Conservation (phyloP, 1,140 invertebrate species). For the Druon quercuslanigerum region DNA sequence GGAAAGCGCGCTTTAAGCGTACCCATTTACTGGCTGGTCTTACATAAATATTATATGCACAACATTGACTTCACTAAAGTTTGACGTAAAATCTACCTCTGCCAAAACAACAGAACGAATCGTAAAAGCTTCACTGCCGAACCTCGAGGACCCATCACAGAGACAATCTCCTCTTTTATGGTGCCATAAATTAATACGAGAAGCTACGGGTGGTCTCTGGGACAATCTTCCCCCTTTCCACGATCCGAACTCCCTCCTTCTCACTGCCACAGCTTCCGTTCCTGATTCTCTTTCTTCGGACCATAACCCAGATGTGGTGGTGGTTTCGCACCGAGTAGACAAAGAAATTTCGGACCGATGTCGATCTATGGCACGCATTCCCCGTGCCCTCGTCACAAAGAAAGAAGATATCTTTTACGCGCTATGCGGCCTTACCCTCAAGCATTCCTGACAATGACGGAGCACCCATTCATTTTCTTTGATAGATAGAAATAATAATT, state of each 20-base stretch:
- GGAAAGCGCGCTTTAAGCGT: too few species aligned
- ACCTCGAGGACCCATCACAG: slow-evolving; percentile 52
- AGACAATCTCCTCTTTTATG: slow-evolving; percentile 65
- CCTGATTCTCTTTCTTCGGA: slow-evolving; percentile 49
- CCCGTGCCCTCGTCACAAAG: slow-evolving; percentile 43
- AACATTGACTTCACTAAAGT: background rate
- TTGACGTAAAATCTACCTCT: slow-evolving; percentile 28
- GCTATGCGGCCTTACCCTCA: background rate
- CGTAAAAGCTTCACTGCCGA: slow-evolving; percentile 68
- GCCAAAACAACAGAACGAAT: slow-evolving; percentile 55
- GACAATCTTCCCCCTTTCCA: slow-evolving; percentile 36
- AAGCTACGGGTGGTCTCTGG: slow-evolving; percentile 53
- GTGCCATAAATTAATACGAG: slow-evolving; percentile 65
- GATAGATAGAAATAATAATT: slow-evolving; percentile 27
- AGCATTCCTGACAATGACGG: slow-evolving; percentile 27
- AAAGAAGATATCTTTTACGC: slow-evolving; percentile 31
- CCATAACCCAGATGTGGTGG: slow-evolving; percentile 39
- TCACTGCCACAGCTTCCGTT: slow-evolving; percentile 38
- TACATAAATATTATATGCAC: too few species aligned
- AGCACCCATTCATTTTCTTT: slow-evolving; percentile 19
- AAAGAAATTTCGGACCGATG: slow-evolving; percentile 49
- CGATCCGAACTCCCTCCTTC: slow-evolving; percentile 39
- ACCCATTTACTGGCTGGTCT: too few species aligned
- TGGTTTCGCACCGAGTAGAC: slow-evolving; percentile 45
- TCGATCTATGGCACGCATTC: slow-evolving; percentile 48